These are phyloP conservation scores for Pollenia amentaria DNA, from an alignment of 2,888 invertebrate species.

Conservation along the genomic window DNA sequence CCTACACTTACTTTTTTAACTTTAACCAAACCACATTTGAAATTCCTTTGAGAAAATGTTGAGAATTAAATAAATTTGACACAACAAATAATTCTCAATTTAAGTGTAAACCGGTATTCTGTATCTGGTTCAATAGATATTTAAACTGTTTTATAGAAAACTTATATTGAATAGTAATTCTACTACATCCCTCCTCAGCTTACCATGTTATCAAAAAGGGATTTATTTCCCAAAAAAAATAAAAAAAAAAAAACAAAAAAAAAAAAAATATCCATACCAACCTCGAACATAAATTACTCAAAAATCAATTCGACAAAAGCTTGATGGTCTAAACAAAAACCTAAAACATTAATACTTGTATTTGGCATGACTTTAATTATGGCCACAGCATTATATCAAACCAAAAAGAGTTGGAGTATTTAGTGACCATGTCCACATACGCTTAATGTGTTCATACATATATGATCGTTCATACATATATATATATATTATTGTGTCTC, in stretches of 20 bases:
- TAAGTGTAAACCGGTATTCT: too few relatives aligned
- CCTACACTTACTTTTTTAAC: too few relatives aligned
- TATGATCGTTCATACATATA: neutral
- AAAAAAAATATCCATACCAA: conserved; percentile 29
- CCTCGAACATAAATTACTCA: conserved; percentile 70
- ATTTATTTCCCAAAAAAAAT: too few relatives aligned
- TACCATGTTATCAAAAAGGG: neutral
- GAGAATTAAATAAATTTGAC: too few relatives aligned
- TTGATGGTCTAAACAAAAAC: conserved; percentile 64
- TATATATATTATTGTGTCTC: neutral
- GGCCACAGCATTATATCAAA: conserved; percentile 41
- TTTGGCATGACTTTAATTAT: conserved; percentile 60
- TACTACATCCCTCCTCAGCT: neutral
- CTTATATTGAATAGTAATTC: too few relatives aligned
- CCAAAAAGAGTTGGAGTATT: conserved; percentile 36
- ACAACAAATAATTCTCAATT: too few relatives aligned
- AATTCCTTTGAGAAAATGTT: too few relatives aligned
- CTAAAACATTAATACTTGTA: conserved; percentile 60
- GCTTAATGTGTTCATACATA: neutral
- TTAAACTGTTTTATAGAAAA: too few relatives aligned
- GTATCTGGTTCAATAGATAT: too few relatives aligned
- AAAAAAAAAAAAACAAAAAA: neutral
- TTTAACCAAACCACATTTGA: too few relatives aligned
- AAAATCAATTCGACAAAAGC: conserved; percentile 73
- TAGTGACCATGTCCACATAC: conserved; percentile 12